A percentile compares a stretch with the other conserved stretches of the same genome.
Conservation (phyloP, 2,113 vertebrate genomes). For the Tragelaphus scriptus region DNA sequence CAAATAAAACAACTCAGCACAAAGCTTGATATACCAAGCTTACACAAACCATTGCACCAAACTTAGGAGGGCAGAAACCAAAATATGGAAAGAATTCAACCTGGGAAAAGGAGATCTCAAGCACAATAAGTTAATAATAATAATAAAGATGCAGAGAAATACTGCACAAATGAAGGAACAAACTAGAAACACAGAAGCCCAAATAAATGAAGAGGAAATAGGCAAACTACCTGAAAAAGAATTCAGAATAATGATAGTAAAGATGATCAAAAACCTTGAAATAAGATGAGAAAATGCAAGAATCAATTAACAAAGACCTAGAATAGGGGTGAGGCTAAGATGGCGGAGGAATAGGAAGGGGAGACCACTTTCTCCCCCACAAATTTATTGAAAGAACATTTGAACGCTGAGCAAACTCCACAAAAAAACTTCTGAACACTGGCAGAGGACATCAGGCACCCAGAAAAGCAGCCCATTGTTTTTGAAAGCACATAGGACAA, state of each 20-base stretch:
- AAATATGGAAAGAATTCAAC: neutral
- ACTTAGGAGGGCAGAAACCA: neutral
- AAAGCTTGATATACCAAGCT: no score
- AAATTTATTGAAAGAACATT: neutral
- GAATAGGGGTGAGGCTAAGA: neutral
- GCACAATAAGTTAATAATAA: no score
- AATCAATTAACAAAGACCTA: no score
- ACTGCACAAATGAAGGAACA: neutral
- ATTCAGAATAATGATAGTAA: no score
- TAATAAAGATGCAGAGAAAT: neutral
- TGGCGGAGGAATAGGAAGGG: neutral
- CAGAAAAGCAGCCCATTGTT: neutral
- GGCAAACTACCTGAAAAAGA: no score
- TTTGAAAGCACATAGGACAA: neutral
- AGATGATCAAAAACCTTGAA: no score
- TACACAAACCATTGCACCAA: neutral
- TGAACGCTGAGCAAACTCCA: neutral
- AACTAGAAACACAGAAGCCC: no score
- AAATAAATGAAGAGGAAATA: no score
- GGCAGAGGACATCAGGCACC: neutral
- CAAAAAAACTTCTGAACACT: neutral
- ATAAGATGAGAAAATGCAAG: no score
- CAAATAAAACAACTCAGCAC: neutral
- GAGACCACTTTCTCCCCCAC: neutral
- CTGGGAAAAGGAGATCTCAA: neutral